These are phyloP conservation scores for Cantharis rufa DNA, from an alignment of 2,888 invertebrate genomes.

Conservation along the genomic window DNA sequence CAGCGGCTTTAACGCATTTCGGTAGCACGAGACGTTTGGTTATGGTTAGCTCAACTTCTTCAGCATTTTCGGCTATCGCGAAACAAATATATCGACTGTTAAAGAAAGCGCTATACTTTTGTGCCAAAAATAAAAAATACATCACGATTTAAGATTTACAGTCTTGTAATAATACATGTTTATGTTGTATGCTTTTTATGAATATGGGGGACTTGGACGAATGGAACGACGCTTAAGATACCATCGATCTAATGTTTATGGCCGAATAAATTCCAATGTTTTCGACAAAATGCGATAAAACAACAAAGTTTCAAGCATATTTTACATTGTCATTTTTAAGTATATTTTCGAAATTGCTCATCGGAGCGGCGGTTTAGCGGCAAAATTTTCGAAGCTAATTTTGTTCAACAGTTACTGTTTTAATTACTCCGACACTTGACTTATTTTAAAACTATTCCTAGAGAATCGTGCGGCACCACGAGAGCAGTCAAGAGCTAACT, in stretches of 20 bases:
- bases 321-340: neutral
- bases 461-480: neutral
- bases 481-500: neutral
- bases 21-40: constrained; percentile 7
- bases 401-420: neutral
- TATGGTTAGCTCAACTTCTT: constrained; percentile 7
- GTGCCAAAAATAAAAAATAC: constrained; percentile 22
- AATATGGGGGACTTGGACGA: constrained; percentile 12
- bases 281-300: neutral
- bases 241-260: neutral
- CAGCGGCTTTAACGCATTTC: constrained; percentile 31
- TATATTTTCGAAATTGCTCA: neutral
- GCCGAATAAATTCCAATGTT: neutral
- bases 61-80: constrained; percentile 4
- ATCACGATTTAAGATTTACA: constrained; percentile 31
- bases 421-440: neutral
- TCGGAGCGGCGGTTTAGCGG: neutral
- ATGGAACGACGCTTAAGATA: constrained; percentile 6
- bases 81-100: constrained; percentile 10
- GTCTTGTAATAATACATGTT: constrained; percentile 31
- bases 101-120: constrained; percentile 17
- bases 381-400: neutral
- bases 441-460: neutral
- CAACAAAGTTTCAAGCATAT: neutral
- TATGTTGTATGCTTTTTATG: constrained; percentile 28